Conservation (phyloP, 2,888 invertebrate species). For the Cybosia mesomella region DNA sequence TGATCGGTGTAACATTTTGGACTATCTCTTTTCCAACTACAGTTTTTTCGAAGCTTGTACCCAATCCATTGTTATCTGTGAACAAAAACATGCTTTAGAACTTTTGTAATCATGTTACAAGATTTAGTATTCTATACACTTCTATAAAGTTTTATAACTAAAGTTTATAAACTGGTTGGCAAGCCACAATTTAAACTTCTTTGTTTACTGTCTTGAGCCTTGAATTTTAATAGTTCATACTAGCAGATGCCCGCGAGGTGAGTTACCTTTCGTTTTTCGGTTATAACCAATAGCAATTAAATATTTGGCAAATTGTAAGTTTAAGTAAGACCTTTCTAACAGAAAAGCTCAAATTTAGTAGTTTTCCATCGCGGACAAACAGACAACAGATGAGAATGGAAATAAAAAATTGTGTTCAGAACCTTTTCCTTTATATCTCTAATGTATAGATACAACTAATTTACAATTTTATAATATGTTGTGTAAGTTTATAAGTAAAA, state of each 20-base stretch:
- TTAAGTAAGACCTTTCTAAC: too few relatives aligned
- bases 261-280: too few relatives aligned
- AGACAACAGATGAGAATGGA: too few relatives aligned
- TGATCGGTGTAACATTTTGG: conserved; percentile 88
- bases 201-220: conserved; percentile 56
- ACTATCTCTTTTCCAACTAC: conserved; percentile 16
- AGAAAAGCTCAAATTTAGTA: too few relatives aligned
- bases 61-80: conserved; percentile 48
- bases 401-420: too few relatives aligned
- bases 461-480: too few relatives aligned
- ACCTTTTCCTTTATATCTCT: too few relatives aligned
- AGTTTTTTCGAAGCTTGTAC: conserved; percentile 18
- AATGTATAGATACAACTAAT: too few relatives aligned
- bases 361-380: too few relatives aligned
- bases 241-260: too few relatives aligned
- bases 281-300: too few relatives aligned
- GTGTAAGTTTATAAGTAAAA: conserved; percentile 40
- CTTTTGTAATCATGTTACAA: conserved; percentile 11
- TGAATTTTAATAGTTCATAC: conserved; percentile 58
- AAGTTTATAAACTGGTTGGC: conserved; percentile 56
- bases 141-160: conserved; percentile 47
- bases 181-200: conserved; percentile 62
- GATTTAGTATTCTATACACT: conserved; percentile 41
- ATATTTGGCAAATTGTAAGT: too few relatives aligned
- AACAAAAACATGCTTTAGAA: conserved; percentile 42